Conservation (phyloP, 2,797 vertebrate genomes). For the Chaenodraco wilsoni region DNA sequence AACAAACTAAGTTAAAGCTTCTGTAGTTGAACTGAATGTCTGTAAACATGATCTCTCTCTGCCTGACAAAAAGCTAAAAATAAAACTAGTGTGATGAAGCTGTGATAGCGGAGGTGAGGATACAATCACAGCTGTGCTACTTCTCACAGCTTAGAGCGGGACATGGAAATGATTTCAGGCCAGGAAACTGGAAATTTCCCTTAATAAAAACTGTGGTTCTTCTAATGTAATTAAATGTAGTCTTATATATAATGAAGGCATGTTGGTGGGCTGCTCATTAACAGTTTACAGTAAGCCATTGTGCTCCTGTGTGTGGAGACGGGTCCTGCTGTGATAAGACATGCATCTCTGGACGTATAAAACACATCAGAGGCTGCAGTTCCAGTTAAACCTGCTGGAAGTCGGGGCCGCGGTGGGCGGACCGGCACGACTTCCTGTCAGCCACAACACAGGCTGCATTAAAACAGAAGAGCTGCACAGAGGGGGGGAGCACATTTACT, state of each 20-base stretch:
- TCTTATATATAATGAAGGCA: slow-evolving; percentile 29
- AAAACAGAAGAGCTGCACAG: slow-evolving; percentile 36
- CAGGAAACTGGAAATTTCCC: slow-evolving; percentile 31
- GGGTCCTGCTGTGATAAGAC: slow-evolving; percentile 64
- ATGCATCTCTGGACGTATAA: slow-evolving; percentile 52
- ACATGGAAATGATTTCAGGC: slow-evolving; percentile 38
- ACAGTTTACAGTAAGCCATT: slow-evolving; percentile 41
- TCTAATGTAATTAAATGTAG: slow-evolving; percentile 13
- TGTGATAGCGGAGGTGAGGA: too few species aligned
- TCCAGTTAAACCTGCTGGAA: slow-evolving; percentile 81
- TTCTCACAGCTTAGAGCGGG: slow-evolving; percentile 24
- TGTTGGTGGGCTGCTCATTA: slow-evolving; percentile 38
- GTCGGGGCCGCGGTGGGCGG: slow-evolving; percentile 48
- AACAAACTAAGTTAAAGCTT: too few species aligned
- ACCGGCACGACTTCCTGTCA: slow-evolving; percentile 55
- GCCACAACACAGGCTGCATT: slow-evolving; percentile 50
- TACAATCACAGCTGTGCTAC: slow-evolving; percentile 11
- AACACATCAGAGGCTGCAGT: slow-evolving; percentile 69
- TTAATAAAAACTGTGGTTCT: not conserved
- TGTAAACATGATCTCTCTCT: too few species aligned
- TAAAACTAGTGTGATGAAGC: too few species aligned
- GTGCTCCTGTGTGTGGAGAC: slow-evolving; percentile 41
- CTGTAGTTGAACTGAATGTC: too few species aligned
- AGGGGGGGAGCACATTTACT: too few species aligned
- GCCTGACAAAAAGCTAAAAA: too few species aligned